Conservation (phyloP, 2,888 invertebrate species). For the Abrostola triplasia region DNA sequence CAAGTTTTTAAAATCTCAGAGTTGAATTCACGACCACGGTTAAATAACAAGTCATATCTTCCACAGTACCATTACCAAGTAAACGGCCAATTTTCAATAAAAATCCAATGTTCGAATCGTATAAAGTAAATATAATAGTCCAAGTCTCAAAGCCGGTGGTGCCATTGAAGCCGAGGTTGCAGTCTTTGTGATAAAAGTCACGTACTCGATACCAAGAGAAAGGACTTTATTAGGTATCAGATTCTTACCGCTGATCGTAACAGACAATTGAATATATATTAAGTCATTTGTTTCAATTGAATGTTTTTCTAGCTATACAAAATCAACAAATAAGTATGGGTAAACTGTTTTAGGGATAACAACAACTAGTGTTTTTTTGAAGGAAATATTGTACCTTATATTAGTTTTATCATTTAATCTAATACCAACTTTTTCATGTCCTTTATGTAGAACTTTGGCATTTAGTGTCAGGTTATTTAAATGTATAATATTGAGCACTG, state of each 20-base stretch:
- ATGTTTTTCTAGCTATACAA: constrained; percentile 17
- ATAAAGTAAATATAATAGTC: constrained; percentile 19
- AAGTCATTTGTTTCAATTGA: constrained; percentile 47
- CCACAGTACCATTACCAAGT: not conserved
- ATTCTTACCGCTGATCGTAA: constrained; percentile 37
- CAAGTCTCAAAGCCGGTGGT: constrained; percentile 11
- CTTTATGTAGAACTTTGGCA: too few species aligned
- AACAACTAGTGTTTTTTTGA: too few species aligned
- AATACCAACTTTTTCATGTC: too few species aligned
- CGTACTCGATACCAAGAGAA: constrained; percentile 40
- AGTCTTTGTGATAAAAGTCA: constrained; percentile 41
- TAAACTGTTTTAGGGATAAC: too few species aligned
- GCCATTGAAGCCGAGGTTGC: constrained; percentile 9
- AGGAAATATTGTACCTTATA: too few species aligned
- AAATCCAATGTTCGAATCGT: constrained; percentile 10
- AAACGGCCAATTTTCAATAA: constrained; percentile 4
- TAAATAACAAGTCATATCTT: not conserved
- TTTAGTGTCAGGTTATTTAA: too few species aligned
- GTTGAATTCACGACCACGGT: not conserved
- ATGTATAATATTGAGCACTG: too few species aligned
- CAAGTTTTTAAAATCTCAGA: too few species aligned
- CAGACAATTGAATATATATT: constrained; percentile 45
- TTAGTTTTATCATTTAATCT: too few species aligned
- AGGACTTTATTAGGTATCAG: constrained; percentile 39
- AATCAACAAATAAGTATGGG: not conserved